phyloP scores from a whole-genome alignment of 2,888 invertebrate species.

The Sinopyrophorus schimmeli region DNA sequence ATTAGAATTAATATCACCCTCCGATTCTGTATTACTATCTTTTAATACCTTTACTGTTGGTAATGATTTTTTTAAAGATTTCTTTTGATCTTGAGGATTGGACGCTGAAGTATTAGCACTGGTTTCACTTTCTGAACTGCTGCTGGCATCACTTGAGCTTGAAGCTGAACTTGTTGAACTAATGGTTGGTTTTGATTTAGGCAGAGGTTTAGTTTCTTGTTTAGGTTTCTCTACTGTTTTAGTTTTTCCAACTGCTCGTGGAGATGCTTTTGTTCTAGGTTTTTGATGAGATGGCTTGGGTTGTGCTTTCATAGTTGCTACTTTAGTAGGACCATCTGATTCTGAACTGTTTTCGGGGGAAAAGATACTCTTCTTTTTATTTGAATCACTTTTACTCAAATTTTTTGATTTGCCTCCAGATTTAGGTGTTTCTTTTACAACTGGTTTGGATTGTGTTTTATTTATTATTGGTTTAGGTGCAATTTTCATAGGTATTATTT shows the following conservation, averaged over 20 bases:
- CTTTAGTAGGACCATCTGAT: constrained; percentile 58
- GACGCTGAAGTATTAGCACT: constrained; percentile 46
- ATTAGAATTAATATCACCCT: constrained; percentile 45
- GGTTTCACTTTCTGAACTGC: constrained; percentile 50
- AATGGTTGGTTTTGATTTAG: constrained; percentile 68
- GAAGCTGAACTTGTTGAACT: constrained; percentile 56
- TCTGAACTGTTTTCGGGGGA: constrained; percentile 80
- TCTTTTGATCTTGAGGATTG: constrained; percentile 37
- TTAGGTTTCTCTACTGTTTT: constrained; percentile 52
- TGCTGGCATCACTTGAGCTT: constrained; percentile 45
- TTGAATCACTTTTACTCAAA: constrained; percentile 41
- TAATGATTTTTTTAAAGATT: constrained; percentile 48
- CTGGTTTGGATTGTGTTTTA: constrained; percentile 18
- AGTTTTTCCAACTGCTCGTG: constrained; percentile 55
- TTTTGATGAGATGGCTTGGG: constrained; percentile 51
- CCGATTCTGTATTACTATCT: constrained; percentile 48
- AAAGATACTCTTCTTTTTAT: constrained; percentile 78
- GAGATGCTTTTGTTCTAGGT: constrained; percentile 53
- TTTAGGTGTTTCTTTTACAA: constrained; percentile 22
- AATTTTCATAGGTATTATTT: constrained; percentile 49
- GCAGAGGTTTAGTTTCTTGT: constrained; percentile 48
- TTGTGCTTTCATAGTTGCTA: constrained; percentile 52
- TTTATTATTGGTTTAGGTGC: constrained; percentile 42
- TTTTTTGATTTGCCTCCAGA: constrained; percentile 19
- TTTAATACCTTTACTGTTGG: constrained; percentile 29